Evolutionary conservation across 2,797 vertebrate genomes (phyloP).

Genomic region (Enoplosus armatus): DNA sequence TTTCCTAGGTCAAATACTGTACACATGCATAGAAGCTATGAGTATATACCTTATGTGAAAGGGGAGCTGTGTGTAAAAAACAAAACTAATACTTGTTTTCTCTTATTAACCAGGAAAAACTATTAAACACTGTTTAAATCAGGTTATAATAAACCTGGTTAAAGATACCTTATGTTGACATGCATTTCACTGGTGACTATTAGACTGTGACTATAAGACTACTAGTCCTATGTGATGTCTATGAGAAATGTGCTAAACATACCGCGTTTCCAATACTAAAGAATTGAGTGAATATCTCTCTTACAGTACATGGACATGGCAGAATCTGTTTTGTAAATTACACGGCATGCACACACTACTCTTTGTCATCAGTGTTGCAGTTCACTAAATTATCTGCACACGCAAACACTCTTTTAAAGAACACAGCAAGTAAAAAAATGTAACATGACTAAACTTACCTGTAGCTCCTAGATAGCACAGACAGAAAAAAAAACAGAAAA

Average conservation of each 20-base stretch:
- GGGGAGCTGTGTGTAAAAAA: background rate
- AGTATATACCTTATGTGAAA: background rate
- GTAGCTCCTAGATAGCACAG: conserved; percentile 84
- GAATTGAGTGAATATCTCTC: background rate
- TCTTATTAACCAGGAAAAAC: background rate
- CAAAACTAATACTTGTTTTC: background rate
- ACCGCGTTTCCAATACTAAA: background rate
- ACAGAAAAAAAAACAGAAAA: conserved; percentile 78
- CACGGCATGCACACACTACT: conserved; percentile 51
- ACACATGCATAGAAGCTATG: background rate
- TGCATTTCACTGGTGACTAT: conserved; percentile 25
- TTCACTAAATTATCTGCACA: conserved; percentile 25
- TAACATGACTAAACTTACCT: conserved; percentile 80
- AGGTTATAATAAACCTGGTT: too few species aligned
- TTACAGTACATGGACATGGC: conserved; percentile 1
- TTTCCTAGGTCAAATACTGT: background rate
- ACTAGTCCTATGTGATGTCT: conserved; percentile 5
- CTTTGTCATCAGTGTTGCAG: conserved; percentile 6
- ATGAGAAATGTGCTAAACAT: conserved; percentile 8
- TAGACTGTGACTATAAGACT: background rate
- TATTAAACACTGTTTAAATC: background rate
- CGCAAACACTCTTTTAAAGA: conserved; percentile 47
- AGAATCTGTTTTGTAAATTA: conserved; percentile 36
- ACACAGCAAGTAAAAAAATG: conserved; percentile 63
- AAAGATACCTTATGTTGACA: background rate